Evolutionary conservation across 2,113 vertebrate species (phyloP).

Genomic region (Anarrhichthys ocellatus): DNA sequence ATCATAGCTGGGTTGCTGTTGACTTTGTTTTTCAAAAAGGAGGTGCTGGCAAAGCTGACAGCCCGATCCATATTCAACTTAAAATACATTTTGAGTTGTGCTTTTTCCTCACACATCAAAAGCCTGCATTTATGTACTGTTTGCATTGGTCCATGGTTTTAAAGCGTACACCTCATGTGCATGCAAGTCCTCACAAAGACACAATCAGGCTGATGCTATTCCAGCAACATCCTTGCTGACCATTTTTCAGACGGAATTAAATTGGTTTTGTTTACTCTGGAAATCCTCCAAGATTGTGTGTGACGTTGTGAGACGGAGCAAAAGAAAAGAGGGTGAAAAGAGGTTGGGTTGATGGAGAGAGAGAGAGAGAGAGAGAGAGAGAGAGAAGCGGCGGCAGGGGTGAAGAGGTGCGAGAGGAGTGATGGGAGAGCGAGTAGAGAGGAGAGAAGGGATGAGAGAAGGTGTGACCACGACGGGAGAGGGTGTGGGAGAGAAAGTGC

Average conservation of each 20-base stretch:
- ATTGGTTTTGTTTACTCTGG: constrained; percentile 53
- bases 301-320: constrained; percentile 32
- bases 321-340: constrained; percentile 49
- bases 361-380: constrained; percentile 5
- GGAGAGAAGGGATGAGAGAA: constrained; percentile 12
- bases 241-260: constrained; percentile 24
- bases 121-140: not conserved
- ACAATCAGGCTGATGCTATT: not conserved
- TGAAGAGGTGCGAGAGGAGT: constrained; percentile 44
- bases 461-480: constrained; percentile 57
- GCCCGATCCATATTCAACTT: not conserved
- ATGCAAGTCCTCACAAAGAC: not conserved
- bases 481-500: constrained; percentile 45
- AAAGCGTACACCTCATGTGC: not conserved
- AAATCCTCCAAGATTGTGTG: constrained; percentile 19
- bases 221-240: not conserved
- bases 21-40: constrained; percentile 24
- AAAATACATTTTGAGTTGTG: not conserved
- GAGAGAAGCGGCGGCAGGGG: constrained; percentile 23
- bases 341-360: constrained; percentile 37
- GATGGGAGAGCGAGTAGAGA: constrained; percentile 31
- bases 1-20: constrained; percentile 5
- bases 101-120: not conserved
- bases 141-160: not conserved
- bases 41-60: constrained; percentile 6